Evolutionary conservation across 2,113 vertebrate species (phyloP).

Genomic region (Falco punctatus): DNA sequence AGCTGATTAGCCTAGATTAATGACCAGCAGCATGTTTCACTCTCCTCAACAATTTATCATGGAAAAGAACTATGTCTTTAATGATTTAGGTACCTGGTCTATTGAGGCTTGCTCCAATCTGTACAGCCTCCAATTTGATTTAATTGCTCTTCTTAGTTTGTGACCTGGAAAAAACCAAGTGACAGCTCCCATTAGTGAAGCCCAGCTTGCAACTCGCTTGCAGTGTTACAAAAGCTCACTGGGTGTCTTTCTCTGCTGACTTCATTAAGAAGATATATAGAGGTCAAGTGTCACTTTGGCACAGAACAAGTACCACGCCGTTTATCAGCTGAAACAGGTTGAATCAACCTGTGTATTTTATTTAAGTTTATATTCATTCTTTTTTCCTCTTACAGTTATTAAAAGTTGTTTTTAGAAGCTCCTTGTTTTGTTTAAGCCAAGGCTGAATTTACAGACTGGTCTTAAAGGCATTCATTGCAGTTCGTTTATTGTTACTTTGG

Average conservation of each 20-base stretch:
- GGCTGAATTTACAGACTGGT: neutral
- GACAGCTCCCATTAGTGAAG: conserved; percentile 87
- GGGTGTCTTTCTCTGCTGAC: conserved; percentile 74
- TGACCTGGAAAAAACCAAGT: conserved; percentile 87
- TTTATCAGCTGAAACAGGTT: conserved; percentile 67
- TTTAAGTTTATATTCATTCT: conserved; percentile 7
- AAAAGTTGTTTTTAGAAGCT: conserved; percentile 1
- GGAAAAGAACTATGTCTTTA: conserved; percentile 88
- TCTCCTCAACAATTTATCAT: conserved; percentile 91
- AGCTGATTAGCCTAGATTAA: conserved; percentile 95
- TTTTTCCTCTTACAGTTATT: neutral
- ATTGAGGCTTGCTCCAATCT: conserved; percentile 75
- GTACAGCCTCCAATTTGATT: conserved; percentile 80
- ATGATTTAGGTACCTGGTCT: conserved; percentile 89
- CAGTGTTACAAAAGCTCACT: conserved; percentile 76
- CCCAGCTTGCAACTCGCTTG: conserved; percentile 75
- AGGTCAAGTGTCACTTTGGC: conserved; percentile 77
- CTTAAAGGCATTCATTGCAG: conserved; percentile 24
- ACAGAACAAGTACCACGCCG: conserved; percentile 28
- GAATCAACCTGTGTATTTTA: conserved; percentile 55
- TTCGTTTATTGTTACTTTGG: conserved; percentile 27
- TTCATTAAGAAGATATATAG: conserved; percentile 83
- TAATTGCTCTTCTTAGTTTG: conserved; percentile 89
- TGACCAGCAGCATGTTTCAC: conserved; percentile 87
- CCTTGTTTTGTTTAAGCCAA: conserved; percentile 28